Evolutionary conservation across 1,140 invertebrate species (phyloP).

Genomic region (Steinernema feltiae): DNA sequence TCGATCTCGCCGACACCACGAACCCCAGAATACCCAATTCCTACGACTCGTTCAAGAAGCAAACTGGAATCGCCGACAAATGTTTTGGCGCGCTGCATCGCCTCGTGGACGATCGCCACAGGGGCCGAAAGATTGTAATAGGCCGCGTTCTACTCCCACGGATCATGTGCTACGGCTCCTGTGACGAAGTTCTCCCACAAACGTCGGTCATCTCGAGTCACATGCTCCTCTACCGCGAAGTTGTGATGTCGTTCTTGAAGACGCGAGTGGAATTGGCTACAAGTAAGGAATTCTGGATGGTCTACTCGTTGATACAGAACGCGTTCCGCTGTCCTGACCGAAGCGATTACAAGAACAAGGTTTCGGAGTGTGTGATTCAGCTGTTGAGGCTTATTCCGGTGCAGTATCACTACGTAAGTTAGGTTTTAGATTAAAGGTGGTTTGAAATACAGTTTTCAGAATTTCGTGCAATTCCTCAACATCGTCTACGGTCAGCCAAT

Average conservation of each 20-base stretch:
- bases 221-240: background rate
- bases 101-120: background rate
- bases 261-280: background rate
- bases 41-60: background rate
- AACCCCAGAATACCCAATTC: background rate
- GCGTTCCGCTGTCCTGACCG: background rate
- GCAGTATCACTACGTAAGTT: background rate
- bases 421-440: background rate
- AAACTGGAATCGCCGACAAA: background rate
- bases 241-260: background rate
- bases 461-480: background rate
- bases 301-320: background rate
- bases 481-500: background rate
- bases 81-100: background rate
- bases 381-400: background rate
- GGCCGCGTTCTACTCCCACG: background rate
- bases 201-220: background rate
- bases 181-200: background rate
- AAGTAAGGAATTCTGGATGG: background rate
- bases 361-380: background rate
- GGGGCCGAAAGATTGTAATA: background rate
- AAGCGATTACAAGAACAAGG: background rate
- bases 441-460: background rate
- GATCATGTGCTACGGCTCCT: background rate
- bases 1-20: background rate